Base-by-base conservation (phyloP, 2,888 invertebrate species). In the Acronicta aceris region DNA sequence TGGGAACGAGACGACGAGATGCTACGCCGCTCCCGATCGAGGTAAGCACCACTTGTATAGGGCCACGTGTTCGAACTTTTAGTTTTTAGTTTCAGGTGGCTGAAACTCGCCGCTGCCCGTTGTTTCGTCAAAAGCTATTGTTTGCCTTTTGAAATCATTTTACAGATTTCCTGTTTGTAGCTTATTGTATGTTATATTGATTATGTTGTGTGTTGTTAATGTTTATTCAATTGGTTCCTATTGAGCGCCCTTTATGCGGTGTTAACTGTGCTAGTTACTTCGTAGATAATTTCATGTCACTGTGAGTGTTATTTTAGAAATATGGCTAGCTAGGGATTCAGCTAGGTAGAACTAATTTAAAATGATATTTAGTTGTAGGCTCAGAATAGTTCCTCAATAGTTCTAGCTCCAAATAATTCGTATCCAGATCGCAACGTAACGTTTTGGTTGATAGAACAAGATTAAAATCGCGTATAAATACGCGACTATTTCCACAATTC, bases 1-100 rank as follows among this genome's bases (percentile, higher is more conserved):
- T 94, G 93, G 93, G 91, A 93, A 93, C 93, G 93, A 93, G 93
- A 91, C 89, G 87, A 78, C 83, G 85, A 76, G 84, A 94, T 93
- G 94, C 84, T 86, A 82, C 90, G 82, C 86, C 89, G 92, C 87
- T 88, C 83, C 86, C 88, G 85, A 79, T 65, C 84, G 90, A 93
- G 94, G 94, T 94, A 90, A 94, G 94, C 93, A 90, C 89, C 88
- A 87, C 88, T 90, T 84, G 84, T 85, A 80, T 70, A 25, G 62
- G 71, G 84, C 89, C 94, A 93, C 94, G 94, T 94, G 93, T 85
- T 90, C 83, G 76, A 89, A 89, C 86, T 90, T 89, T 87, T 76
- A 81, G 79, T 82, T 78, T 73, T 75, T 65, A 73, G 69, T 73
- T 73, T 82, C 83, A 84, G 84, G 81, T 82, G 81, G 80, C 78